Evolutionary conservation across 2,888 invertebrate genomes (phyloP).

Genomic region (Fragum fragum): DNA sequence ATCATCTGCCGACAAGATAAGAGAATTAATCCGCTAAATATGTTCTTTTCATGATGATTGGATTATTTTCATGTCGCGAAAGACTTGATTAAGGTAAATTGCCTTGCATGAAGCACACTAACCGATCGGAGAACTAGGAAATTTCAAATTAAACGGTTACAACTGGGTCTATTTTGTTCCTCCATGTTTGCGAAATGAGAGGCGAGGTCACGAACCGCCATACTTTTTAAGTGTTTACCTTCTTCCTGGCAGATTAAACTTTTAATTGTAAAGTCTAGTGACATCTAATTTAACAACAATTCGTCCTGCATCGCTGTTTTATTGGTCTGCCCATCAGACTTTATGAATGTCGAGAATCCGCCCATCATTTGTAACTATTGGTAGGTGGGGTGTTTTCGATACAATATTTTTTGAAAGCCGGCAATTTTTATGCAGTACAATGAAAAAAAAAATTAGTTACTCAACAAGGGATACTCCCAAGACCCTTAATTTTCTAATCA

Average conservation of each 20-base stretch:
- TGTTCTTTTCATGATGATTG: conserved; percentile 17
- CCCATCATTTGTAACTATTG: background rate
- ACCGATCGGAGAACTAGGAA: background rate
- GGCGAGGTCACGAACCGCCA: conserved; percentile 72
- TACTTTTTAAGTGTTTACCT: conserved; percentile 47
- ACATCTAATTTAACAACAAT: background rate
- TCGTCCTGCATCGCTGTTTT: background rate
- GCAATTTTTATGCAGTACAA: no score
- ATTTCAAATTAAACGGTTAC: background rate
- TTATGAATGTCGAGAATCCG: background rate
- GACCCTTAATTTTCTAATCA: no score
- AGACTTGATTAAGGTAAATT: background rate
- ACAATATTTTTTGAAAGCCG: background rate
- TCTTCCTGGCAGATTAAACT: background rate
- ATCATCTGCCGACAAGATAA: conserved; percentile 31
- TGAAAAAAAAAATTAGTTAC: no score
- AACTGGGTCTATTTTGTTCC: conserved; percentile 55
- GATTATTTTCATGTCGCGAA: background rate
- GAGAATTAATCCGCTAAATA: conserved; percentile 9
- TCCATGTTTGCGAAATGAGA: conserved; percentile 73
- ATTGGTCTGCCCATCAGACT: background rate
- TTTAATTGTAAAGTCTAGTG: background rate
- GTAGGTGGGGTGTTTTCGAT: conserved; percentile 39
- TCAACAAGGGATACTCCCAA: no score
- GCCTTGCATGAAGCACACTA: background rate